Base-by-base conservation (phyloP, 2,888 invertebrate species). In the Ennomos fuscantarius region DNA sequence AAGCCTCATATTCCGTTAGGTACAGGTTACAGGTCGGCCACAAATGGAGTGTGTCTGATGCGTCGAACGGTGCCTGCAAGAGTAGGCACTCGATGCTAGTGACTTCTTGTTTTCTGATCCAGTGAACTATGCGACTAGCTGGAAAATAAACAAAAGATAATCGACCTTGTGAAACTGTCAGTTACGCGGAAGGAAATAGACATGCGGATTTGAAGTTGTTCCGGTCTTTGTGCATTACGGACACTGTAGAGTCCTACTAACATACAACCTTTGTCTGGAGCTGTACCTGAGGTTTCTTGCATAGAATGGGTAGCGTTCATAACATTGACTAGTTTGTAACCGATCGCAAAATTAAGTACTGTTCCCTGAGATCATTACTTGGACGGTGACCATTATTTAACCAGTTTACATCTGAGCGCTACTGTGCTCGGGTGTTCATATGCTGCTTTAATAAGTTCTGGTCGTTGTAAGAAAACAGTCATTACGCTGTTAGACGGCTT, bases 11-110 rank as follows among this genome's bases (percentile, higher is more conserved):
- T 49, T 48, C 63, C 63, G 63, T 60, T 60, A 60, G 48, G 41
- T 37, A 36, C 52, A 62, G 63, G 62, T 62, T 41, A 51, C 48
- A 62, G 63, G 66, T 66, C 66, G 44, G 8, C 33, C 31, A 34
- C 43, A 60, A 66, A 48, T 63, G 48, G 63, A 60, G 39, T 63
- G 58, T 52, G 39, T 41, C 66, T 41, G 57, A 66, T 62, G 40
- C 12, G 35, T 10, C 50, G 9, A 58, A 58, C 48, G 58, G 53
- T 45, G 43, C 33, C 40, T 49, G 13, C 24, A 6, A 24, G 5
- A 24, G 6, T 24, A 24, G 6, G 24, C 24, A 24, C 39, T 37
- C 9, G 42, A 24, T 37, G 24, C n/a, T 37, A 36, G 9, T 39
- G 13, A 24, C 49, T 45, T 40, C 39, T 50, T 39, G 55, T 49